Evolutionary conservation across 2,113 vertebrate species (phyloP).

Genomic region (Paraplagusia blochii): DNA sequence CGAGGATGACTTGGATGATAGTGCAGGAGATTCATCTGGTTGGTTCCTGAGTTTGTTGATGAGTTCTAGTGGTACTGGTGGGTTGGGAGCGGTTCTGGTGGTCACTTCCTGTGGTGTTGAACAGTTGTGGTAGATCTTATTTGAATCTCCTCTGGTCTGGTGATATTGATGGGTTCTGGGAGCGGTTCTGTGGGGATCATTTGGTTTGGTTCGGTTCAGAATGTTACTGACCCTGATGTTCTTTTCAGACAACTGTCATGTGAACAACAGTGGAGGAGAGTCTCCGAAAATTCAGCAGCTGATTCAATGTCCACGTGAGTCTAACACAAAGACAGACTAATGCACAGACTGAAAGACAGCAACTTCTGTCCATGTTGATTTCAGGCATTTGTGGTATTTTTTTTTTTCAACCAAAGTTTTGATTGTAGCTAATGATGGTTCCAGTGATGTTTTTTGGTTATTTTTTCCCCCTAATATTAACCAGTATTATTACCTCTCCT

Average conservation of each 20-base stretch:
- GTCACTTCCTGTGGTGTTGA: too few relatives aligned
- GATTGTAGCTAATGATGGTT: too few relatives aligned
- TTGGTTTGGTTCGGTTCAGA: too few relatives aligned
- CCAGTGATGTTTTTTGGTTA: background rate
- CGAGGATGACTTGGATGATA: conserved; percentile 63
- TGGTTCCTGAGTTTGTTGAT: too few relatives aligned
- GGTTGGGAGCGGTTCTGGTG: too few relatives aligned
- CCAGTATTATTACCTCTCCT: background rate
- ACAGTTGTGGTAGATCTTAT: too few relatives aligned
- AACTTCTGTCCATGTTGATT: background rate
- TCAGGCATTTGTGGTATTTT: too few relatives aligned
- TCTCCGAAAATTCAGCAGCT: conserved; percentile 94
- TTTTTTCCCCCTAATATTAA: background rate
- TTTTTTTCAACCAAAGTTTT: too few relatives aligned
- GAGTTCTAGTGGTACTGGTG: too few relatives aligned
- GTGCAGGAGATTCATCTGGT: conserved; percentile 18
- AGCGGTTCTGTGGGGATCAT: too few relatives aligned
- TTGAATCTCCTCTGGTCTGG: too few relatives aligned
- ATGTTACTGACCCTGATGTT: conserved; percentile 74
- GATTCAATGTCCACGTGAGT: conserved; percentile 97
- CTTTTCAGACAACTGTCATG: conserved; percentile 95
- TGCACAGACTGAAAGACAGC: background rate
- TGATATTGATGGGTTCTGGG: too few relatives aligned
- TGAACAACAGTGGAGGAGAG: conserved; percentile 96
- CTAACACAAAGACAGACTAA: conserved; percentile 39